Base-by-base conservation (phyloP, 2,797 vertebrate species). In the Falco naumanni region DNA sequence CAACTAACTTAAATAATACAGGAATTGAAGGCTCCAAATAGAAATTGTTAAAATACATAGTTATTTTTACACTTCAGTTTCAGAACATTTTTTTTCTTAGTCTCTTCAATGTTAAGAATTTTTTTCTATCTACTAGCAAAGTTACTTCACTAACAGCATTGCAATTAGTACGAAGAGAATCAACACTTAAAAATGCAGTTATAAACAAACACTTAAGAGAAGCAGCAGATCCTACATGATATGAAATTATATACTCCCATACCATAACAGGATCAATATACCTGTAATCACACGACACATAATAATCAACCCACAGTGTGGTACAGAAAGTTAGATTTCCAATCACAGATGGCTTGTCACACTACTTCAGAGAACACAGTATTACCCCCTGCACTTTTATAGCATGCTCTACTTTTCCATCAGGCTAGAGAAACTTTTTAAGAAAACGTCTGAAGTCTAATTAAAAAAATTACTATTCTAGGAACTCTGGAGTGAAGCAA, bases 31-130 rank as follows among this genome's bases (percentile, higher is more conserved):
- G 28, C 33, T 85, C 50, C 53, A 75, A 94, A 91, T 34, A 61
- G 18, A 22, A 87, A 79, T 18, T 84, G 37, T 31, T 81, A 77
- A 89, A 84, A 81, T 18, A 77, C 3, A 39, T 1, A 41, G 60
- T 37, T 89, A 88, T 91, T 93, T 91, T 93, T 77, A 56, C 41
- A 79, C 18, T 79, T 70, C 75, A 50, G 22, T 56, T 96, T 87
- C 85, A 87, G 66, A 93, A 77, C 11, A 53, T 11, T 48, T 54
- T 48, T 70, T 41, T 12, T 24, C 6, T 59, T 37, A 63, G 18
- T 47, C 29, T 76, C n/a, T n/a, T 61, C 29, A 53, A 85, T 1
- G 6, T 66, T 77, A 74, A 77, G 25, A 79, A 1, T 37, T 45
- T 24, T 24, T 60, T 70, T 70, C 37, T 65, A 82, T 33, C 39